Conservation (phyloP, 2,113 vertebrate species). For the Lampris incognitus region DNA sequence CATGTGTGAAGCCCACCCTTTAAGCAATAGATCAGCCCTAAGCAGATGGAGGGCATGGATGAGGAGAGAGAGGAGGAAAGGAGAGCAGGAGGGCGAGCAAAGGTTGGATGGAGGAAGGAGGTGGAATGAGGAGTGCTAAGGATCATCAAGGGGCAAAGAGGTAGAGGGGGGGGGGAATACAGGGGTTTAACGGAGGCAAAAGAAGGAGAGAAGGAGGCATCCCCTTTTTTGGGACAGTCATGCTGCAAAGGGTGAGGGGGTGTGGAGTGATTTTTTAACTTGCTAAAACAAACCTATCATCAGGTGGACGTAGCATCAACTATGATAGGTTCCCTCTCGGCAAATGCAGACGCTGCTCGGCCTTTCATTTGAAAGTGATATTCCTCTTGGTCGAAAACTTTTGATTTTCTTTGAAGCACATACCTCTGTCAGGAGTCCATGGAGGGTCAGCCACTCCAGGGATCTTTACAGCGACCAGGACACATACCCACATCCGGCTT, state of each 20-base stretch:
- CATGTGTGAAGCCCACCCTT: conserved; percentile 37
- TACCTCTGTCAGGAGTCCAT: neutral
- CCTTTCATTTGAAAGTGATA: conserved; percentile 8
- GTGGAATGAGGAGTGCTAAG: neutral
- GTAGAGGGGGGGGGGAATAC: too few relatives aligned
- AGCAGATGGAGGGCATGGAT: conserved; percentile 48
- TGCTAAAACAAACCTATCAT: conserved; percentile 38
- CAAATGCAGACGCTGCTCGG: neutral
- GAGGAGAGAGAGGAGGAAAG: conserved; percentile 16
- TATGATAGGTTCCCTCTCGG: conserved; percentile 20
- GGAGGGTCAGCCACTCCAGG: neutral
- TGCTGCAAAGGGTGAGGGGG: conserved; percentile 50
- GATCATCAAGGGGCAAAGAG: neutral
- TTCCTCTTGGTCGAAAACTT: neutral
- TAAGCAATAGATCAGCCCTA: conserved; percentile 54
- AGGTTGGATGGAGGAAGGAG: neutral
- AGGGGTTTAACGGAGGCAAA: neutral
- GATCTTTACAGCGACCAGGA: too few relatives aligned
- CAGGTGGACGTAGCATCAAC: neutral
- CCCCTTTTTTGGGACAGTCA: conserved; percentile 36
- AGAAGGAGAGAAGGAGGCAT: conserved; percentile 33
- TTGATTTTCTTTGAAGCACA: conserved; percentile 1
- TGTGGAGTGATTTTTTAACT: conserved; percentile 67
- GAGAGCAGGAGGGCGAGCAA: too few relatives aligned
- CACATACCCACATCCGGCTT: too few relatives aligned